Percentiles rank a stretch among this genome's conserved stretches.
Conservation (phyloP, 2,113 vertebrate genomes). For the Acrocephalus arundinaceus region DNA sequence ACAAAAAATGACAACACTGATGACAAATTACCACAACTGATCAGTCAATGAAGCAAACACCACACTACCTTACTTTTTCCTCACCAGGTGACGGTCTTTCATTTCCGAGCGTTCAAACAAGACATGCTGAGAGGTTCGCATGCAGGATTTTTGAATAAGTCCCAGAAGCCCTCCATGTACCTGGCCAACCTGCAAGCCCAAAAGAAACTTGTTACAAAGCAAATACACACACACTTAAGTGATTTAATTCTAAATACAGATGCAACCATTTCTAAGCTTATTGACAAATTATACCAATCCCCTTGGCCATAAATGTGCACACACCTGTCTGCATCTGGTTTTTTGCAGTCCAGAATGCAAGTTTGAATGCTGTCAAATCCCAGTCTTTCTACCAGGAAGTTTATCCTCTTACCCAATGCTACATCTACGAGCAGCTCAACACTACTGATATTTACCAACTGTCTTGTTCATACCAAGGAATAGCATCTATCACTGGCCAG, state of each 20-base stretch:
- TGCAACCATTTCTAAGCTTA: neutral
- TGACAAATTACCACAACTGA: neutral
- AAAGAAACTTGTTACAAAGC: neutral
- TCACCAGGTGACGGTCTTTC: constrained; percentile 87
- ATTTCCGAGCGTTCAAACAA: constrained; percentile 94
- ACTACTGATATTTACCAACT: neutral
- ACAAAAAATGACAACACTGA: neutral
- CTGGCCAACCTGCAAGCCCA: constrained; percentile 84
- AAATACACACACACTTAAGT: neutral
- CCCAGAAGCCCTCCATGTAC: constrained; percentile 89
- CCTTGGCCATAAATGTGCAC: neutral
- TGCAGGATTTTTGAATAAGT: constrained; percentile 87
- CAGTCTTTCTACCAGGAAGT: neutral
- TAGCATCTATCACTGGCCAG: constrained; percentile 48
- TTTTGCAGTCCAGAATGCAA: neutral
- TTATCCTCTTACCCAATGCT: neutral
- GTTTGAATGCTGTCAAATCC: neutral
- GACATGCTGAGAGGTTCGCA: constrained; percentile 84
- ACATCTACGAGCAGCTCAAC: neutral
- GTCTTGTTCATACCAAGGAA: constrained; percentile 45
- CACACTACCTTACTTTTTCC: constrained; percentile 80
- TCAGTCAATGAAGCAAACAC: neutral
- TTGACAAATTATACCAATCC: neutral
- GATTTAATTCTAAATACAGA: neutral
- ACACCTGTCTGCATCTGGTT: neutral